Base-by-base conservation (phyloP, 2,888 invertebrate species). In the Troides aeacus region DNA sequence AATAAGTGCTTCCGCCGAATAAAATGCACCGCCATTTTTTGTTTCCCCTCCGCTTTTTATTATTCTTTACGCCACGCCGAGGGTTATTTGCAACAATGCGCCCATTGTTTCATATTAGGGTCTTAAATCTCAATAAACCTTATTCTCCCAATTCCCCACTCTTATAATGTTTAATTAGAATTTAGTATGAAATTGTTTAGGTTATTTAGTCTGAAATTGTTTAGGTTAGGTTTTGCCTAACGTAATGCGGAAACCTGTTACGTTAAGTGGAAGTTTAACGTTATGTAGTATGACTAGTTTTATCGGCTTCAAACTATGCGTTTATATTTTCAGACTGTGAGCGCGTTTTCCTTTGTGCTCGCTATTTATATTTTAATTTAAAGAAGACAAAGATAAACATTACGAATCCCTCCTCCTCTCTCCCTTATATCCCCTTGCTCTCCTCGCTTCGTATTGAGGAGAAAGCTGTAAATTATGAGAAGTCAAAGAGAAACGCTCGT, bases 1-100 rank as follows among this genome's bases (percentile, higher is more conserved):
- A 83, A 77, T 79, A 84, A 86, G 84, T 83, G 83, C 84, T 88
- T 89, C 86, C 86, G 85, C 78, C 79, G 78, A 82, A 84, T 82
- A 79, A 82, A 84, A 79, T 81, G 79, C 82, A 81, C 72, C 73
- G 74, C 79, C 77, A 77, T 78, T 68, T 61, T 73, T 68, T 63
- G 59, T 72, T 71, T 62, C 71, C 69, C 70, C 71, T 61, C 39
- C 62, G 57, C 18, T 50, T 42, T 61, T 69, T 39, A 64, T 64
- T 61, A 64, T 36, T 62, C 21, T 64, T 24, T 69, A 46, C 59
- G 53, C 46, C 60, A n/a, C 23, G 8, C 18, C 39, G 50, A 60
- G 64, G 69, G 69, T 61, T 56, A 30, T 65, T 64, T 66, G 65
- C 62, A 69, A 65, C 69, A 65, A 69, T 69, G 58, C 46, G 12